Evolutionary conservation across 2,888 invertebrate genomes (phyloP).

Genomic region (Cosmorhoe ocellata): DNA sequence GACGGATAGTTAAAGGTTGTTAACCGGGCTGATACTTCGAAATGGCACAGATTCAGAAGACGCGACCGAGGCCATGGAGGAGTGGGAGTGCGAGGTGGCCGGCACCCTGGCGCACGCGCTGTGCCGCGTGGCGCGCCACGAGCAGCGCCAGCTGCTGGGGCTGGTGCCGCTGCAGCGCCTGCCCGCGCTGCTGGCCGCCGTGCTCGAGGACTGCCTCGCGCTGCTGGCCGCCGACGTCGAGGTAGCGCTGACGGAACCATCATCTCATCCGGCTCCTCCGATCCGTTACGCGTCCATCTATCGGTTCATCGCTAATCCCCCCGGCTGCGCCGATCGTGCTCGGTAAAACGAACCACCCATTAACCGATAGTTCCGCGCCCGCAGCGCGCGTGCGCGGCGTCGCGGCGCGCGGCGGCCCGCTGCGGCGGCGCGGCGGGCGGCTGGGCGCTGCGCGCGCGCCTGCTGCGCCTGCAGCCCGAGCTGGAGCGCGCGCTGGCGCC

Average conservation of each 20-base stretch:
- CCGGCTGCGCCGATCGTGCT: no score
- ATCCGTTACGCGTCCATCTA: no score
- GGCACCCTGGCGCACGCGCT: conserved; percentile 90
- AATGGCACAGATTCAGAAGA: conserved; percentile 54
- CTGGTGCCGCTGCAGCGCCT: conserved; percentile 92
- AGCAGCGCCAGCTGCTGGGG: conserved; percentile 90
- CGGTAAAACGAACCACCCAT: no score
- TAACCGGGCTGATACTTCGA: no score
- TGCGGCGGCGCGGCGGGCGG: conserved; percentile 55
- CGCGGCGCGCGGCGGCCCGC: conserved; percentile 48
- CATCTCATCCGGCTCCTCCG: no score
- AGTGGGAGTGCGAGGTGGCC: conserved; percentile 63
- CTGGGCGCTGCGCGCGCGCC: conserved; percentile 67
- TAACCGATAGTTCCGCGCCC: no score
- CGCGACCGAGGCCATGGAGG: conserved; percentile 61
- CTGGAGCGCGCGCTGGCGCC: conserved; percentile 54
- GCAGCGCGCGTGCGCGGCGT: conserved; percentile 49
- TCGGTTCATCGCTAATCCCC: background rate
- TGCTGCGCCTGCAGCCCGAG: conserved; percentile 63
- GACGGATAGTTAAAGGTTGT: no score
- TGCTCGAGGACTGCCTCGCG: conserved; percentile 92
- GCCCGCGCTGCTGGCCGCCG: conserved; percentile 90
- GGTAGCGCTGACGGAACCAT: conserved; percentile 69
- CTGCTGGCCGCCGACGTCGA: conserved; percentile 93
- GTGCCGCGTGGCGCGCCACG: conserved; percentile 93